phyloP scores from a whole-genome alignment of 2,797 vertebrate genomes.

The Falco naumanni region DNA sequence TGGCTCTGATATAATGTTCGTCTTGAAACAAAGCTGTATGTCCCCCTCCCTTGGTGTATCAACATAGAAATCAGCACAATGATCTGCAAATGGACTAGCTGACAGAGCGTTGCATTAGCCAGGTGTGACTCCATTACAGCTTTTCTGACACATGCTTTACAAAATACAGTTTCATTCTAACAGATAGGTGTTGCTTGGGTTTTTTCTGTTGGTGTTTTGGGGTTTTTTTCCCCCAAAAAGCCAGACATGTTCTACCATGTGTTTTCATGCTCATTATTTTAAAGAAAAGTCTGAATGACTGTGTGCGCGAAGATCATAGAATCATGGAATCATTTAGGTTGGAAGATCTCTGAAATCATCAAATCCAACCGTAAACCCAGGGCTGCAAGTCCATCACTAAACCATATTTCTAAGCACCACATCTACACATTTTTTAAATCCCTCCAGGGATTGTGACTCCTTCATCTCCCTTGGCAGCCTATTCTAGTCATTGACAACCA shows the following conservation, averaged over 20 bases:
- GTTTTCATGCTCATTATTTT: neutral
- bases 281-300: neutral
- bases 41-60: neutral
- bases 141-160: neutral
- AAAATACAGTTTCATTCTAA: neutral
- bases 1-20: neutral
- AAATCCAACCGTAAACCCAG: too few species aligned
- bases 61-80: neutral
- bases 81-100: neutral
- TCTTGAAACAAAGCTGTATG: neutral
- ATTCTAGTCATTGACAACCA: too few species aligned
- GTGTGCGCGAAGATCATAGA: neutral
- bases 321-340: too few species aligned
- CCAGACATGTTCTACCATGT: neutral
- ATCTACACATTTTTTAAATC: too few species aligned
- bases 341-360: too few species aligned
- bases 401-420: too few species aligned
- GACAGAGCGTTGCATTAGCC: neutral
- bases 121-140: neutral
- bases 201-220: neutral
- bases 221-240: fast-evolving
- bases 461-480: too few species aligned
- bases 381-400: too few species aligned
- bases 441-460: too few species aligned
- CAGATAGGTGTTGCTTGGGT: neutral